Conservation (phyloP, 2,797 vertebrate species). For the Sandelia bainsii region DNA sequence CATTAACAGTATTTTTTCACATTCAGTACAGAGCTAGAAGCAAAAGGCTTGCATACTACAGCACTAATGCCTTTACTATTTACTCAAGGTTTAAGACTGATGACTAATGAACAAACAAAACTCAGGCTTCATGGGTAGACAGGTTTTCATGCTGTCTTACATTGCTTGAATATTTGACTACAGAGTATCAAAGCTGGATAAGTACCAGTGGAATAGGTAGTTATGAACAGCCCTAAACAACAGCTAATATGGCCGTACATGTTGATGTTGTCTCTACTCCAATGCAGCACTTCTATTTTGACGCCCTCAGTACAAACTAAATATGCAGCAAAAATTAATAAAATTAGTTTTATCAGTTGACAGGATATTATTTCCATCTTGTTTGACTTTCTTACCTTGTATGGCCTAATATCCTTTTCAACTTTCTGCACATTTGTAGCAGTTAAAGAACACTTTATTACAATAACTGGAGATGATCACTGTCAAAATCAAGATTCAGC, state of each 20-base stretch:
- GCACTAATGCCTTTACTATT: slow-evolving; percentile 22
- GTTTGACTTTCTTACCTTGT: not conserved
- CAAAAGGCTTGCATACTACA: slow-evolving; percentile 1
- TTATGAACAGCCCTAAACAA: slow-evolving; percentile 3
- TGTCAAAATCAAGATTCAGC: not conserved
- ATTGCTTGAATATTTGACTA: slow-evolving; percentile 4
- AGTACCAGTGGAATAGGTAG: not conserved
- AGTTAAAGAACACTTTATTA: not conserved
- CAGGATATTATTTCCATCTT: not conserved
- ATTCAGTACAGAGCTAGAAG: not conserved
- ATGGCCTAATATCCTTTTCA: not conserved
- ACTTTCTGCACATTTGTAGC: not conserved
- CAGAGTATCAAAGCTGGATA: slow-evolving; percentile 1
- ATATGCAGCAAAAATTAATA: too few species aligned
- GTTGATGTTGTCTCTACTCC: too few species aligned
- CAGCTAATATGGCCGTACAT: not conserved
- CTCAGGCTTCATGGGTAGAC: not conserved
- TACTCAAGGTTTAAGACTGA: not conserved
- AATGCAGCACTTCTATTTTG: too few species aligned
- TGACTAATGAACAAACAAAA: slow-evolving; percentile 27
- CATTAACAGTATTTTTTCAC: slow-evolving; percentile 11
- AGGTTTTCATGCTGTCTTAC: not conserved
- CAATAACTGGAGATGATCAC: not conserved
- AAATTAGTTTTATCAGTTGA: not conserved
- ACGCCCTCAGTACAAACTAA: too few species aligned